These are phyloP conservation scores for Proteles cristata DNA, from an alignment of 2,113 vertebrate genomes.

Conservation along the genomic window DNA sequence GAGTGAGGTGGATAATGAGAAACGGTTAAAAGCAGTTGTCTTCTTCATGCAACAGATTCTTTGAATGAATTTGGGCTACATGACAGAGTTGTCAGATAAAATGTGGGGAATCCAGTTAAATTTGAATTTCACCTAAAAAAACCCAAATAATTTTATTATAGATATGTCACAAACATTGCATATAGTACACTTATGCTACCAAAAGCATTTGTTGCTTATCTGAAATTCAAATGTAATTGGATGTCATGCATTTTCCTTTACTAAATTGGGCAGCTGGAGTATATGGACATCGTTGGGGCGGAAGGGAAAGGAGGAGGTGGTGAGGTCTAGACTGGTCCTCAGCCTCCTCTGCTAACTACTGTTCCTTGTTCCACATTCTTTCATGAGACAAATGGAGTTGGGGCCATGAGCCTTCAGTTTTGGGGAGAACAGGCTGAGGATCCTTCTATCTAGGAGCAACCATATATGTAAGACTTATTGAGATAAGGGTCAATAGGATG, in stretches of 20 bases:
- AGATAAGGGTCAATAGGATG: neutral
- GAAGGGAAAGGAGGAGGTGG: neutral
- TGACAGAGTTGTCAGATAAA: neutral
- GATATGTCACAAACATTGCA: neutral
- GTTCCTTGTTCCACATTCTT: neutral
- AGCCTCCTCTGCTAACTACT: neutral
- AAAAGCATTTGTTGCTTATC: neutral
- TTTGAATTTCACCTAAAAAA: neutral
- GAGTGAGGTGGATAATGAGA: neutral
- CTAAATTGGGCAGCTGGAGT: neutral
- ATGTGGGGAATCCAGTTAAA: neutral
- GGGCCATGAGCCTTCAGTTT: rapidly evolving
- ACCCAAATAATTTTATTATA: neutral
- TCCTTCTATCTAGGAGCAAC: neutral
- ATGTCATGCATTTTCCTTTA: neutral
- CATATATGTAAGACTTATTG: too few relatives aligned
- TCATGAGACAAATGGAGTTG: neutral
- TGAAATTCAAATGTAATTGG: constrained; percentile 12
- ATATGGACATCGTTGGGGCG: neutral
- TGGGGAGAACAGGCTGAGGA: neutral
- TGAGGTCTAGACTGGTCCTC: neutral
- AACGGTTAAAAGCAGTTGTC: constrained; percentile 19
- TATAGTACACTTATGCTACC: neutral
- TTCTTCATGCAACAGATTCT: neutral
- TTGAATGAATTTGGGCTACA: constrained; percentile 6